Evolutionary conservation across 2,888 invertebrate genomes (phyloP).

Genomic region (Acheta domesticus): DNA sequence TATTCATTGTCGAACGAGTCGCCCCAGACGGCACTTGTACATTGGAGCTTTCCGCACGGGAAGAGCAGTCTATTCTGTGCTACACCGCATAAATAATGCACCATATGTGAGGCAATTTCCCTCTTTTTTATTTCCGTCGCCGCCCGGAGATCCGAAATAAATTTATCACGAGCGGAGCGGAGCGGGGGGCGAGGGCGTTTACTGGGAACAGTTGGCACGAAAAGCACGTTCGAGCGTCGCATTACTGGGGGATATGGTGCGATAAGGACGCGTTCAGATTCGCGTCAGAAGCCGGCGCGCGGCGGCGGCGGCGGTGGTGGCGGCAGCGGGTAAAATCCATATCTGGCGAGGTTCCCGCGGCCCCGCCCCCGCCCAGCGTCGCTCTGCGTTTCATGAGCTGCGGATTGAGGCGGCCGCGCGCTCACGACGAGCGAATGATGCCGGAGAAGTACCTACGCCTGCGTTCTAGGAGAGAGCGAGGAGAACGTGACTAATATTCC

Average conservation of each 20-base stretch:
- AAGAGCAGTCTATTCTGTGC: neutral
- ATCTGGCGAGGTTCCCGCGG: neutral
- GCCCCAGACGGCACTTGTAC: too few relatives aligned
- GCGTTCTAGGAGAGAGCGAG: too few relatives aligned
- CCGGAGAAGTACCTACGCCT: too few relatives aligned
- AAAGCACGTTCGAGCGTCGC: neutral
- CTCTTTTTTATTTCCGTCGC: neutral
- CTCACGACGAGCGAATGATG: too few relatives aligned
- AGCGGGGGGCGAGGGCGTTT: neutral
- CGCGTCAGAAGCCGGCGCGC: neutral
- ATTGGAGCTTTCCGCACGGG: too few relatives aligned
- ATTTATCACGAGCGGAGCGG: neutral
- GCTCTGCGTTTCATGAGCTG: too few relatives aligned
- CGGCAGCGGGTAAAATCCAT: neutral
- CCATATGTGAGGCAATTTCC: neutral
- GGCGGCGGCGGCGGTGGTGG: neutral
- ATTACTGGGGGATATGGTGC: slow-evolving; percentile 9
- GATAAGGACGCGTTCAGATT: slow-evolving; percentile 18
- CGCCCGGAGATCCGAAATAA: neutral
- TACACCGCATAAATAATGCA: neutral
- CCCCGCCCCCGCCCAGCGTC: neutral
- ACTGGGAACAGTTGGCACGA: neutral
- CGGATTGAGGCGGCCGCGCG: too few relatives aligned
- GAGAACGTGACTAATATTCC: too few relatives aligned
- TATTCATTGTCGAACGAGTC: too few relatives aligned